Base-by-base conservation (phyloP, 2,797 vertebrate species). In the Manis javanica region DNA sequence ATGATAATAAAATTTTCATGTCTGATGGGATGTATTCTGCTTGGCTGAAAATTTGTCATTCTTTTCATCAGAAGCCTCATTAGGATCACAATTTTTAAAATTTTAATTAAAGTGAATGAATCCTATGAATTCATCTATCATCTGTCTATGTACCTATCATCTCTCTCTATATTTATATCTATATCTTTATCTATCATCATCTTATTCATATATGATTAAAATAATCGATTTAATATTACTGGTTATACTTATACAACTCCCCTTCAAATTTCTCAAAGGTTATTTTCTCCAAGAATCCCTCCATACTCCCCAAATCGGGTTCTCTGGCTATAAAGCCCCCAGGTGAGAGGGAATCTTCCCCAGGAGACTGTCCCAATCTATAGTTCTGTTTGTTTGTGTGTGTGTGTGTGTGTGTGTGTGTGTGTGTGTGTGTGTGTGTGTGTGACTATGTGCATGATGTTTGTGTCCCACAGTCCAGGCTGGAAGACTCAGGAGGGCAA, bases 1-100 rank as follows among this genome's bases (percentile, higher is more conserved):
- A 97, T 96, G 96, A 68, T 79, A 87, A 97, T 96, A 97, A 97
- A 96, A 97, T 95, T 85, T 51, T 83, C 96, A 26, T 93, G 39
- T 61, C 81, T 94, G 86, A 79, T 81, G 97, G 37, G 79, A 96
- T 59, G 16, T 61, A 57, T 93, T 98, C 94, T 90, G 31, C 96
- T 97, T 90, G 96, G 89, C 42, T 53, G 77, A 79, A 96, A 97
- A 86, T 57, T 83, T 55, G 59, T 96, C 96, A 57, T 83, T 97
- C 61, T 84, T 84, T 97, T 92, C 74, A 96, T 95, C 78, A 94
- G 42, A 24, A 85, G 42, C 49, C 82, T 98, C 92, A 96, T 93
- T 85, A 96, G 83, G 93, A 83, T 39, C 57, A 87, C 89, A 84
- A 49, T 61, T 94, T 86, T 53, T 18, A 4, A 21, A 69, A 75